Evolutionary conservation across 2,888 invertebrate species (phyloP).

Genomic region (Heliconius erato): DNA sequence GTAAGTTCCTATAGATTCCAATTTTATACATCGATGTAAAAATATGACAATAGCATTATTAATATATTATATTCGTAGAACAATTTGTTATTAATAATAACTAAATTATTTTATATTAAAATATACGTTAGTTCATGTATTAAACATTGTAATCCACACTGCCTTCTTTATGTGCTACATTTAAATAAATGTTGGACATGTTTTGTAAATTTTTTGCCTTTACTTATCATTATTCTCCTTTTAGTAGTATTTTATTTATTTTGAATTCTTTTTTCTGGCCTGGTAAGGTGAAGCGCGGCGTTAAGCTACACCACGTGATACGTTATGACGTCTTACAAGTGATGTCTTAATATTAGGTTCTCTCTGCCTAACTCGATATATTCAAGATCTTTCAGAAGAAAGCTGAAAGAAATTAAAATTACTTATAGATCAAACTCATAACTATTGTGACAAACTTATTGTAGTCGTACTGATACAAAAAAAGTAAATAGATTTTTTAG

Average conservation of each 20-base stretch:
- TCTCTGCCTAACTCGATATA: too few species aligned
- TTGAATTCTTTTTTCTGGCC: neutral
- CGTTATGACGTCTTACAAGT: too few species aligned
- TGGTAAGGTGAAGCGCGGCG: too few species aligned
- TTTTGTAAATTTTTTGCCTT: constrained; percentile 26
- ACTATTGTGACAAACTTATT: too few species aligned
- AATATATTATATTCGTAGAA: constrained; percentile 31
- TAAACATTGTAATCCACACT: constrained; percentile 53
- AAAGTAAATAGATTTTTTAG: too few species aligned
- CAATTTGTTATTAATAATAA: constrained; percentile 23
- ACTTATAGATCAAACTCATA: too few species aligned
- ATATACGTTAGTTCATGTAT: constrained; percentile 44
- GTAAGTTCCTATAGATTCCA: constrained; percentile 56
- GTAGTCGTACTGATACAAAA: too few species aligned
- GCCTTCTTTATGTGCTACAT: constrained; percentile 55
- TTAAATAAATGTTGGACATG: constrained; percentile 54
- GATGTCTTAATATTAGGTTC: too few species aligned
- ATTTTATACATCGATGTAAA: constrained; percentile 54
- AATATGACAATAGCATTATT: constrained; percentile 45
- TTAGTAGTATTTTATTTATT: neutral
- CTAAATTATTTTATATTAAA: constrained; percentile 32
- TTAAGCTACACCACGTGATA: too few species aligned
- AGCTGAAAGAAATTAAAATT: too few species aligned
- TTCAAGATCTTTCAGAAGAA: too few species aligned
- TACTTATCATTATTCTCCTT: neutral